phyloP scores from a whole-genome alignment of 1,140 invertebrate genomes.

The Diploscapter pachys region DNA sequence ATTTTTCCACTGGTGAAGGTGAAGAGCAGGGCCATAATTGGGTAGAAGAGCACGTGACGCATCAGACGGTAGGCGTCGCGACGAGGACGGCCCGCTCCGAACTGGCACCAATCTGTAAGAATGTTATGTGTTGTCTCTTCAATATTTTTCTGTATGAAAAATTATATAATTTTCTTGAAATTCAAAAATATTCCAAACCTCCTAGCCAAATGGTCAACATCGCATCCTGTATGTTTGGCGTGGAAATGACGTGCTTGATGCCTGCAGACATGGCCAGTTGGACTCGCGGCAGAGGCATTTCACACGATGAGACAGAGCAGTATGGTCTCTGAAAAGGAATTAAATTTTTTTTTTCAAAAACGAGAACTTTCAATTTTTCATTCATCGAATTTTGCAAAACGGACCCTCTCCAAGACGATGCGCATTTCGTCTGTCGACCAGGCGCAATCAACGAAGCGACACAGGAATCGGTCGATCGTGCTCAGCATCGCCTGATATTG shows the following conservation, averaged over 20 bases:
- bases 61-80: conserved; percentile 32
- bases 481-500: no score
- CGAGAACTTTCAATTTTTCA: no score
- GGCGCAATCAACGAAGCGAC: no score
- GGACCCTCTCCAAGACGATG: no score
- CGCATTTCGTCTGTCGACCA: no score
- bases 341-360: not conserved
- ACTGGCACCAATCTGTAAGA: conserved; percentile 36
- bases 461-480: no score
- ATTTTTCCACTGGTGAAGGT: conserved; percentile 19
- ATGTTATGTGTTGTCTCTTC: not conserved
- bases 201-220: not conserved
- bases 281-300: conserved; percentile 31
- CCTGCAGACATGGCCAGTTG: conserved; percentile 33
- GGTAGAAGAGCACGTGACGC: conserved; percentile 35
- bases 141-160: conserved; percentile 10
- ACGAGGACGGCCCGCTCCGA: conserved; percentile 16
- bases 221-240: conserved; percentile 33
- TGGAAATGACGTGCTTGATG: conserved; percentile 34
- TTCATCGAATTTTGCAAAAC: no score
- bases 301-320: not conserved
- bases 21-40: conserved; percentile 35
- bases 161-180: not conserved
- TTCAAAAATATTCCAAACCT: conserved; percentile 3
- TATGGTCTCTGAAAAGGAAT: conserved; percentile 2